Conservation (phyloP, 2,113 vertebrate species). For the Gobio gobio region DNA sequence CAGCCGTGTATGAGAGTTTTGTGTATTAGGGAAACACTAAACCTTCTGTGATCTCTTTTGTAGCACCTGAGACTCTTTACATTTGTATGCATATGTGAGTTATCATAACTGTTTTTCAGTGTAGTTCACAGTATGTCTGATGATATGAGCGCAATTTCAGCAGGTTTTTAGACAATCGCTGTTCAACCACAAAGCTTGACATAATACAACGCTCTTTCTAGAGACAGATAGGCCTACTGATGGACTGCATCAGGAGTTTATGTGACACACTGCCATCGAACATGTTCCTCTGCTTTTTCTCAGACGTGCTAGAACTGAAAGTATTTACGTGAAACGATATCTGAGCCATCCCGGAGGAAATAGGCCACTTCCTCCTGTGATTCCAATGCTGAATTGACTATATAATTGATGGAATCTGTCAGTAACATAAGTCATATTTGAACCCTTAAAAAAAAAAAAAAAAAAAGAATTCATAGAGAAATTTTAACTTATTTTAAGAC, state of each 20-base stretch:
- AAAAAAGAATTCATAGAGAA: too few relatives aligned
- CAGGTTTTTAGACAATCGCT: background rate
- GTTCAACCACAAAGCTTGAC: background rate
- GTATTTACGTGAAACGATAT: too few relatives aligned
- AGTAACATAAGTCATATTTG: too few relatives aligned
- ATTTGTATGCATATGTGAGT: background rate
- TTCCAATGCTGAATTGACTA: too few relatives aligned
- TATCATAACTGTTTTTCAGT: background rate
- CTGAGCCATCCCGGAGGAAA: too few relatives aligned
- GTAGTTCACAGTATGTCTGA: background rate
- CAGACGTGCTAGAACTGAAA: background rate
- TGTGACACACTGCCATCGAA: background rate
- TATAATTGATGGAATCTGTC: too few relatives aligned
- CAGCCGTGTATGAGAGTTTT: background rate
- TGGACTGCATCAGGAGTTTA: too few relatives aligned
- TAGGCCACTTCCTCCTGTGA: too few relatives aligned
- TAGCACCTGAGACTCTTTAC: background rate
- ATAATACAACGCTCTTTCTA: background rate
- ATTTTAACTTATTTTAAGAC: too few relatives aligned
- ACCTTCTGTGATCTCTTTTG: background rate
- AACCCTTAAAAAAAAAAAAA: too few relatives aligned
- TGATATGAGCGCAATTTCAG: background rate
- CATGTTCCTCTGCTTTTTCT: background rate
- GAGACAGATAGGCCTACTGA: background rate
- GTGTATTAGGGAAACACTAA: background rate